These are phyloP conservation scores for Crenichthys baileyi DNA, from an alignment of 2,797 vertebrate genomes.

Conservation along the genomic window DNA sequence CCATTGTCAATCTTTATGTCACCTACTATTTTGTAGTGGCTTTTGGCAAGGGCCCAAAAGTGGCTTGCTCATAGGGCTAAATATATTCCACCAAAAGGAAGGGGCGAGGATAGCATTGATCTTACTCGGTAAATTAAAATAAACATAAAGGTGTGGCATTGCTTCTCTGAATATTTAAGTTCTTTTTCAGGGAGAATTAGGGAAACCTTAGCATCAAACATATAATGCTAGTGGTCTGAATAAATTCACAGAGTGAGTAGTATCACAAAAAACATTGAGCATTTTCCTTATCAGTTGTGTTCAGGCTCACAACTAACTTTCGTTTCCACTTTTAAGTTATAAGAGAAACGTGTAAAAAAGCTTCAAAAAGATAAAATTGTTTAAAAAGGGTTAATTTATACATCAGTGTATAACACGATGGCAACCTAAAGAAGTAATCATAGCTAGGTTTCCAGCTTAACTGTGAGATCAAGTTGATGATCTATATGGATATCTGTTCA, in stretches of 20 bases:
- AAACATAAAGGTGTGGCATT: constrained; percentile 29
- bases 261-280: neutral
- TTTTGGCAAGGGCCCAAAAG: constrained; percentile 69
- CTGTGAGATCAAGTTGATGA: neutral
- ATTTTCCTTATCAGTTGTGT: neutral
- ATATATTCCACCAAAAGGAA: constrained; percentile 64
- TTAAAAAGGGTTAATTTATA: neutral
- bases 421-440: neutral
- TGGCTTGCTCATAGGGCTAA: constrained; percentile 70
- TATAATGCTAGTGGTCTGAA: neutral
- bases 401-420: neutral
- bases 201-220: neutral
- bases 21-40: constrained; percentile 75
- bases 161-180: constrained; percentile 5
- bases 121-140: constrained; percentile 55
- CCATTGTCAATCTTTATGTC: constrained; percentile 82
- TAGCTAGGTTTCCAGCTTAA: neutral
- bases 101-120: constrained; percentile 33
- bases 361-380: no score
- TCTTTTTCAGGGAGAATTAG: constrained; percentile 10
- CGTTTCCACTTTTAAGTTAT: neutral
- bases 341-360: no score
- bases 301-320: neutral
- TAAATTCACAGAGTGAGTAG: neutral
- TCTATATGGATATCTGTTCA: neutral